Percentiles rank a stretch among this genome's conserved stretches.
Conservation (phyloP, 2,797 vertebrate genomes). For the Acomys russatus region DNA sequence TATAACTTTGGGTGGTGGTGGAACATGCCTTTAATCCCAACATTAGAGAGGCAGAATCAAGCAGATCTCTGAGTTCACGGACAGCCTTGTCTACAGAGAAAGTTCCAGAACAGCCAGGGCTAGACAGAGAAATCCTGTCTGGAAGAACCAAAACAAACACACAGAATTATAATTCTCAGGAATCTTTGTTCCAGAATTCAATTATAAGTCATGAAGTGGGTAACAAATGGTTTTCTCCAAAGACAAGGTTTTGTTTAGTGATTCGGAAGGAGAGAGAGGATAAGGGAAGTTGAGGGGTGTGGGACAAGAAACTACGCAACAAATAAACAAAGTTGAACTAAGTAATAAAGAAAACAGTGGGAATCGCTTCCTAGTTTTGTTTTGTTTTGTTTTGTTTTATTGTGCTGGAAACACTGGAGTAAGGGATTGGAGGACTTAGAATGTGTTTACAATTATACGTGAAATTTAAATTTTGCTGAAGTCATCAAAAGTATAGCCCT, state of each 20-base stretch:
- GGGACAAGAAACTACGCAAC: neutral
- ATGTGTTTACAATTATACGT: neutral
- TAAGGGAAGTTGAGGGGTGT: neutral
- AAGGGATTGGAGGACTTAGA: neutral
- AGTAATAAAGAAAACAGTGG: slow-evolving; percentile 15
- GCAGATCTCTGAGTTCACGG: neutral
- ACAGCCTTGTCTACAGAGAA: neutral
- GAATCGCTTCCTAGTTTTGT: neutral
- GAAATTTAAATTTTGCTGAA: neutral
- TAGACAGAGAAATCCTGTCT: neutral
- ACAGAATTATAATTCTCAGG: neutral
- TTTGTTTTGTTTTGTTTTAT: neutral
- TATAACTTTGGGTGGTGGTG: neutral
- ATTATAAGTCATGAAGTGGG: neutral
- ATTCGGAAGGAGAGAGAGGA: neutral
- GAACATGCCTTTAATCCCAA: neutral
- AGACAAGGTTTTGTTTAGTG: neutral
- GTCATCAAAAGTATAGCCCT: neutral
- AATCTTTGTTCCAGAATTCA: neutral
- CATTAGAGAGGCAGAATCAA: neutral
- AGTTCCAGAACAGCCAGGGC: neutral
- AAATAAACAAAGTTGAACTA: neutral
- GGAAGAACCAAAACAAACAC: neutral
- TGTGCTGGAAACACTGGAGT: neutral
- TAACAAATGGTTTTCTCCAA: neutral